Conservation (phyloP, 1,140 invertebrate genomes). For the Doryteuthis pealeii region DNA sequence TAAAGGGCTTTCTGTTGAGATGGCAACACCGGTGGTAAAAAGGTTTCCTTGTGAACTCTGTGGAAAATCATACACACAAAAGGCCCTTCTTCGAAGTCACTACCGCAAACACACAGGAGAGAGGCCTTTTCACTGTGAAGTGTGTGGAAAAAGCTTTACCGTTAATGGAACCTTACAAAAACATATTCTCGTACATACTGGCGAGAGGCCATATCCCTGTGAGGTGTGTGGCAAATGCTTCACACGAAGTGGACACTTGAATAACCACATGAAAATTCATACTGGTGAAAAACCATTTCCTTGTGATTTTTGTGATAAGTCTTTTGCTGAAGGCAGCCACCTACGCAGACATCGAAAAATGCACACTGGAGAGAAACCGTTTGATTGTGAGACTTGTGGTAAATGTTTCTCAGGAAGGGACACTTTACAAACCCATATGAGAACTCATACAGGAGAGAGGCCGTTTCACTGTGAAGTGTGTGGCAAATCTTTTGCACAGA, state of each 20-base stretch:
- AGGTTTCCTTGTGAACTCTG: background rate
- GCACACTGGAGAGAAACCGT: background rate
- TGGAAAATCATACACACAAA: background rate
- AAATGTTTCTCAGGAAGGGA: background rate
- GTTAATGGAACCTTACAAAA: conserved; percentile 23
- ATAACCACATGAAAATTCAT: background rate
- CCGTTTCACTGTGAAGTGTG: background rate
- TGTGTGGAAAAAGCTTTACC: conserved; percentile 33
- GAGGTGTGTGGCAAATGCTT: conserved; percentile 46
- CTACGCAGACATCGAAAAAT: background rate
- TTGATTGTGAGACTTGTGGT: background rate
- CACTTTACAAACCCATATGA: background rate
- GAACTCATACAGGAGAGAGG: background rate
- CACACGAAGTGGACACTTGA: conserved; percentile 56
- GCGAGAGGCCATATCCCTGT: conserved; percentile 43
- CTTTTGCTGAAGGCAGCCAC: background rate
- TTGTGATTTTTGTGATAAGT: background rate
- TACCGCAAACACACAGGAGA: conserved; percentile 77
- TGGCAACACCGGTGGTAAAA: too few relatives aligned
- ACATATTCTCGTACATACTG: conserved; percentile 40
- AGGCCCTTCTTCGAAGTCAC: conserved; percentile 60
- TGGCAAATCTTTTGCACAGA: background rate
- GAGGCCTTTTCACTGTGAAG: conserved; percentile 24
- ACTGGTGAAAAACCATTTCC: background rate
- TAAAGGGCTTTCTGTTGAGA: too few relatives aligned